Evolutionary conservation across 2,113 vertebrate genomes (phyloP), one percentile per base, ranked within the genome.

Genomic region (Oxygymnocypris stewartii): DNA sequence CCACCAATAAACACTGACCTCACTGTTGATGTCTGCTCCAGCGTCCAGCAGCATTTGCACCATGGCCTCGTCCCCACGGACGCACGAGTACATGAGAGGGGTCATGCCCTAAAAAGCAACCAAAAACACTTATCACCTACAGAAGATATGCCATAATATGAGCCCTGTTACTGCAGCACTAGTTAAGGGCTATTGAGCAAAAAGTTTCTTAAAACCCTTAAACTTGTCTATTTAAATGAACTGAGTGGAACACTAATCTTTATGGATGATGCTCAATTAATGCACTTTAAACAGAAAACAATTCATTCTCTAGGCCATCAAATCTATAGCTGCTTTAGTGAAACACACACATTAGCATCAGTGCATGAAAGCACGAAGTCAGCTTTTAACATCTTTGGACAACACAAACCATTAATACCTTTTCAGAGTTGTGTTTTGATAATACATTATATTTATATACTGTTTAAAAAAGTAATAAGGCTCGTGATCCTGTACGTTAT

Each of bases 1-100:
- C 14, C 5, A 51, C 85, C 25, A 40, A 10, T 67, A 49, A 42
- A 75, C 80, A 91, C 94, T 92, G 88, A 96, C 95, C 94, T 95
- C 93, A 69, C 95, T 94, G 89, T 96, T 94, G 89, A 96, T 92
- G 90, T 94, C 94, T 0, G 95, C 95, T 2, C 95, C 95, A n/a
- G 95, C 93, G 2, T 95, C 95, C 31, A 96, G 92, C 78, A 96
- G 92, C 93, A 95, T 95, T 89, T 96, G 95, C 25, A 95, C 95
- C 95, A 96, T 96, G 89, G 95, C 95, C 85, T 96, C 95, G 2
- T 96, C 95, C 0, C 95, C 95, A 14, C 93, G 94, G 11, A 95
- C 95, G 6, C 95, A 96, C 69, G 95, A 92, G 78, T 95, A 96
- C 95, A 96, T 96, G 86, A 96, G 95, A 0, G 95, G 95, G 61